These are phyloP conservation scores for Uropsilus gracilis DNA, from an alignment of 2,113 vertebrate species.

Conservation along the genomic window DNA sequence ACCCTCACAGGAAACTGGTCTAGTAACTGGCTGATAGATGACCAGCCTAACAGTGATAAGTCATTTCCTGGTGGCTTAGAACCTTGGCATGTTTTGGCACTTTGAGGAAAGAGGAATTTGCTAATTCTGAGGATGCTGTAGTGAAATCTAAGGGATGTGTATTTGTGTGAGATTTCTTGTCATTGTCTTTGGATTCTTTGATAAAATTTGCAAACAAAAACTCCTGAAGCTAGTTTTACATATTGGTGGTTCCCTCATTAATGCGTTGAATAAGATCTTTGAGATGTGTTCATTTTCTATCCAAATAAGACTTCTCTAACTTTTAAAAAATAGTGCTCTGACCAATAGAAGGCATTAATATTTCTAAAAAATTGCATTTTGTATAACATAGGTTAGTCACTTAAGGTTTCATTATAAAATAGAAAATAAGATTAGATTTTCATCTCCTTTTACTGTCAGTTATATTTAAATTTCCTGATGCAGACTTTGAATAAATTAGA, in stretches of 20 bases:
- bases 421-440: slow-evolving; percentile 27
- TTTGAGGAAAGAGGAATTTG: neutral
- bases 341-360: too few relatives aligned
- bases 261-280: slow-evolving; percentile 18
- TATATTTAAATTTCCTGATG: slow-evolving; percentile 4
- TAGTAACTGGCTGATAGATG: neutral
- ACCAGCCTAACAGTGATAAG: neutral
- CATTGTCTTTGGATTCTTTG: too few relatives aligned
- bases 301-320: too few relatives aligned
- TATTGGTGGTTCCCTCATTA: too few relatives aligned
- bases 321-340: too few relatives aligned
- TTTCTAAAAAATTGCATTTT: too few relatives aligned
- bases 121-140: neutral
- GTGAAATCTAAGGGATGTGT: neutral
- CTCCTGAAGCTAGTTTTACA: neutral
- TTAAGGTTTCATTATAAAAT: neutral
- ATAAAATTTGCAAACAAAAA: too few relatives aligned
- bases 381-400: too few relatives aligned
- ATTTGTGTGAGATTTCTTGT: too few relatives aligned
- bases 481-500: slow-evolving; percentile 34
- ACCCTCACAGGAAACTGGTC: neutral
- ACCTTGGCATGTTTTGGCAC: neutral
- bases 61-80: neutral
- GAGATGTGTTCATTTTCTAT: slow-evolving; percentile 6
- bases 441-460: neutral